Evolutionary conservation across 2,113 vertebrate species (phyloP).

Genomic region (Girardinichthys multiradiatus): DNA sequence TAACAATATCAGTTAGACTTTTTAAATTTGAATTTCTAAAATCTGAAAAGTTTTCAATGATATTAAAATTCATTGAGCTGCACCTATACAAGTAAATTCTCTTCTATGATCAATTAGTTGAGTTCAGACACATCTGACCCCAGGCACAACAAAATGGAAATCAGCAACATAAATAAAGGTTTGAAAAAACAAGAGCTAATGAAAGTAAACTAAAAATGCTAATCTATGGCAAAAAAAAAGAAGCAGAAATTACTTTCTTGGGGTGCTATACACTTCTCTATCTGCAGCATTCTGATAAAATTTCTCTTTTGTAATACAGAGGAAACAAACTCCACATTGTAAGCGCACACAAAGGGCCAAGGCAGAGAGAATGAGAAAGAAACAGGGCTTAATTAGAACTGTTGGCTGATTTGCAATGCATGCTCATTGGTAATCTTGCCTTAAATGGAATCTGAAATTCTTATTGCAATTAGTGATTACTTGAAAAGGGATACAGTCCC

Average conservation of each 20-base stretch:
- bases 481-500: slow-evolving; percentile 76
- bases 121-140: slow-evolving; percentile 35
- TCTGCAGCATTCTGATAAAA: slow-evolving; percentile 72
- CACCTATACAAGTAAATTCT: slow-evolving; percentile 10
- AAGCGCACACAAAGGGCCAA: slow-evolving; percentile 59
- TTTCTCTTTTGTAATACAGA: slow-evolving; percentile 51
- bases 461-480: slow-evolving; percentile 79
- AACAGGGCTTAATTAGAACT: slow-evolving; percentile 72
- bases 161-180: slow-evolving; percentile 37
- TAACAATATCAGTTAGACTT: too few relatives aligned
- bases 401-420: slow-evolving; percentile 73
- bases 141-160: slow-evolving; percentile 22
- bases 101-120: slow-evolving; percentile 47
- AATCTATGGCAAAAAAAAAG: slow-evolving; percentile 54
- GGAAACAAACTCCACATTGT: slow-evolving; percentile 71
- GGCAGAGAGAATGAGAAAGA: slow-evolving; percentile 57
- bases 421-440: slow-evolving; percentile 70
- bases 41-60: too few relatives aligned
- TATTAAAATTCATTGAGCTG: background rate
- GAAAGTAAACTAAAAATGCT: slow-evolving; percentile 45
- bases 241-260: slow-evolving; percentile 44
- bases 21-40: too few relatives aligned
- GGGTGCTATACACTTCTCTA: slow-evolving; percentile 53
- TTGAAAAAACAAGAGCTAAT: background rate
- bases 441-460: slow-evolving; percentile 77